Base-by-base conservation (phyloP, 2,113 vertebrate genomes). In the Apodemus sylvaticus region DNA sequence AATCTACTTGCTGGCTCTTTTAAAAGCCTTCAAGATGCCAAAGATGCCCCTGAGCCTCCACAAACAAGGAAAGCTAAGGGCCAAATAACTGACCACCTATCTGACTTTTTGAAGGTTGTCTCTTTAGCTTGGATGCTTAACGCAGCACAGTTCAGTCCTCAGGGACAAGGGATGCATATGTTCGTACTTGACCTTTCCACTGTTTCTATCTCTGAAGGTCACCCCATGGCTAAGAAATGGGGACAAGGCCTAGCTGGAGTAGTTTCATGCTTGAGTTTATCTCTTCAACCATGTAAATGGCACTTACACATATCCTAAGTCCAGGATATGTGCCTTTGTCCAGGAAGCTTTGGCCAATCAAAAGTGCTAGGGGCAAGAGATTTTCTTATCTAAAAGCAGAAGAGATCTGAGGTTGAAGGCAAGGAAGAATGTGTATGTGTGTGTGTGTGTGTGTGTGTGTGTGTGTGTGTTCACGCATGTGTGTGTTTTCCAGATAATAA, bases 381-480 rank as follows among this genome's bases (percentile, higher is more conserved):
- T 90, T 93, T 96, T 81, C 48, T 74, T 58, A 36, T 78, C 86
- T 92, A 53, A 55, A 96, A 96, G 58, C 74, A 96, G 51, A 76
- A 83, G 81, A 96, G 62, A 91, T 58, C 19, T 26, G 51, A 48
- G 11, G 6, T 51, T 74, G 29, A 95, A 45, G n/a, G 86, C 14
- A 90, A 90, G 20, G 9, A 19, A 48, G 45, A 48, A 48, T 48
- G 45, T 64, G 26, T 70, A 14, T 71, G 16, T 71, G 36, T 70
- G 34, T 71, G 16, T 71, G 16, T 70, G 34, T 70, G 34, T 36
- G 68, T 70, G 68, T 70, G 34, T 70, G 34, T 36, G 68, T 70
- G 14, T 70, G 68, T 71, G 31, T 71, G 36, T 71, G 68, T 71
- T 6, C 17, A 1, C n/a, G 14, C n/a, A 5, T 70, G 14, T 68